Evolutionary conservation across 2,797 vertebrate species (phyloP).

Genomic region (Podarcis lilfordi): DNA sequence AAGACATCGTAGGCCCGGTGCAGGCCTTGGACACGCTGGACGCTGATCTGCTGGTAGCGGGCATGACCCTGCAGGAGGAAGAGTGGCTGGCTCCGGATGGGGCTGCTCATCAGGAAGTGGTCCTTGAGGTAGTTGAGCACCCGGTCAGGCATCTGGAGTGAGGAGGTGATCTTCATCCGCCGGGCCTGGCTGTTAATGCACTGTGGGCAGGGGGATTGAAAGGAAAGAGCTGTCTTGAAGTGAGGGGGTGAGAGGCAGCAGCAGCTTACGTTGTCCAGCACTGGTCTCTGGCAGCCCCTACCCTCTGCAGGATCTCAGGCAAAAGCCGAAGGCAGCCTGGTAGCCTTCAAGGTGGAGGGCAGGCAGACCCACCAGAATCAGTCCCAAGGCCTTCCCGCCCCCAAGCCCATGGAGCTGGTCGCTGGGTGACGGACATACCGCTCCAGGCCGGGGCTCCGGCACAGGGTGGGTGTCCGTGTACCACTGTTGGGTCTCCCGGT

Average conservation of each 20-base stretch:
- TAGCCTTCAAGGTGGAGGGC: background rate
- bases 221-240: fast-evolving
- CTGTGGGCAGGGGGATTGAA: conserved; percentile 67
- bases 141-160: conserved; percentile 93
- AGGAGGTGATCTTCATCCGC: conserved; percentile 86
- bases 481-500: conserved; percentile 96
- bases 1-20: conserved; percentile 85
- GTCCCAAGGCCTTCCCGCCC: background rate
- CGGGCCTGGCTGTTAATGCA: conserved; percentile 89
- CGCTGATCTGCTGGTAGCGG: conserved; percentile 88
- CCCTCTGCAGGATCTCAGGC: background rate
- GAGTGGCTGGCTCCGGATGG: conserved; percentile 85
- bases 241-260: fast-evolving
- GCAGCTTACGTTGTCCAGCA: background rate
- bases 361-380: no score
- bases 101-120: conserved; percentile 95
- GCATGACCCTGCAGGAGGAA: conserved; percentile 88
- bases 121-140: conserved; percentile 98
- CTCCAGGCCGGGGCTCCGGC: conserved; percentile 91
- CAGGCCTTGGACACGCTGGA: conserved; percentile 81
- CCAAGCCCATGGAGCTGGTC: background rate
- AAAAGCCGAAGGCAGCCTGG: background rate
- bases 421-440: conserved; percentile 74
- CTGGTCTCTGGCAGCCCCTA: background rate
- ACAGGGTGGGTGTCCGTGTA: conserved; percentile 89